Evolutionary conservation across 2,888 invertebrate genomes (phyloP), one percentile per base, ranked within the genome.

Genomic region (Nezara viridula): DNA sequence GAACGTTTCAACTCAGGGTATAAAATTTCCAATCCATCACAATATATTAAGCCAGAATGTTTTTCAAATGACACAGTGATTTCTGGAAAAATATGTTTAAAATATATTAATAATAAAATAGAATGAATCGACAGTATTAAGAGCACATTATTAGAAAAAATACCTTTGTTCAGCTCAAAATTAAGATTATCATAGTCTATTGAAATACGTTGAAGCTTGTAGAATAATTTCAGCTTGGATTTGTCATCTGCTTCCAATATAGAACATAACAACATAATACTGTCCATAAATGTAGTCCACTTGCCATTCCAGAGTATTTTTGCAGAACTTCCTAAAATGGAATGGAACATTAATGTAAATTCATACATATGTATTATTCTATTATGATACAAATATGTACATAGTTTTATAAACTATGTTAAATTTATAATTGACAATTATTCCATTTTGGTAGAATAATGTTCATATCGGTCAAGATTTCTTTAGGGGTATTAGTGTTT

Each of bases 221-320:
- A 14, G 10, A 81, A 24, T 12, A 81, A 44, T 47, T 47, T 81
- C 21, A 81, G 44, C 16, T 81, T 81, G 2, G 40, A 7, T 24
- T 16, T 47, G n/a, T 44, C 44, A 47, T 81, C 44, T 44, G 44
- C n/a, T n/a, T 81, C 81, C 21, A 47, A 81, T 44, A 81, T 7
- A 14, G 44, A 81, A 44, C 7, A n/a, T 81, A 81, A 47, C n/a
- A 81, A 85, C 40, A 90, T 50, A 49, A 90, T 49, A 37, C 85
- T 87, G 27, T 89, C 86, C 40, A 90, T 37, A 37, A 90, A 88
- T n/a, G 77, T 55, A 12, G 37, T 81, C 55, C 86, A 66, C 6
- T 40, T 32, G 27, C 90, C 90, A n/a, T 88, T 73, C 89, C 89
- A 90, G 21, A 66, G 24, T 24, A 90, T 85, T 24, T 77, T 49